Conservation (phyloP, 2,888 invertebrate genomes). For the Mimas tiliae region DNA sequence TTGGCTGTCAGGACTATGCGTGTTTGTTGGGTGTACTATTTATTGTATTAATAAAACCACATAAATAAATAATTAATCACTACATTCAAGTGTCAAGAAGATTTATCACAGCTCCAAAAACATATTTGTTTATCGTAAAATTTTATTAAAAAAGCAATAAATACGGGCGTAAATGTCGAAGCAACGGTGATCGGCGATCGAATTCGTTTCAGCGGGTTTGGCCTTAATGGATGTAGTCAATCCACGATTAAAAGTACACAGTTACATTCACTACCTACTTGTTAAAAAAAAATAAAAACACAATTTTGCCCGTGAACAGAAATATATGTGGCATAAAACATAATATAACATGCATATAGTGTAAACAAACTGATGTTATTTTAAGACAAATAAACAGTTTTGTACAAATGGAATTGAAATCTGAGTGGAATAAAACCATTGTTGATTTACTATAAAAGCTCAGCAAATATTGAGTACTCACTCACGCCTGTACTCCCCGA, state of each 20-base stretch:
- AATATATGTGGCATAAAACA: conserved; percentile 4
- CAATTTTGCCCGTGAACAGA: not conserved
- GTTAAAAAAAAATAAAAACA: conserved; percentile 2
- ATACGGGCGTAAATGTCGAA: not conserved
- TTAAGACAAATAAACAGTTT: not conserved
- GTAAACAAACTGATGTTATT: too few relatives aligned
- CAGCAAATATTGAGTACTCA: too few relatives aligned
- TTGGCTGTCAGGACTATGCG: too few relatives aligned
- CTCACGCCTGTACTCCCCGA: too few relatives aligned
- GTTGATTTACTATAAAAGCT: too few relatives aligned
- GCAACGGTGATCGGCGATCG: not conserved
- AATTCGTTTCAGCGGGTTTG: not conserved
- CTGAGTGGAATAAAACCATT: too few relatives aligned
- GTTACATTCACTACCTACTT: conserved; percentile 23
- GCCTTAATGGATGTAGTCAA: conserved; percentile 9
- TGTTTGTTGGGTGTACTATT: too few relatives aligned
- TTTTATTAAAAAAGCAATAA: not conserved
- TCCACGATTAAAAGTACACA: conserved; percentile 5
- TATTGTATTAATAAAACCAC: too few relatives aligned
- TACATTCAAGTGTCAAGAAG: not conserved
- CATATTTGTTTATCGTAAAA: not conserved
- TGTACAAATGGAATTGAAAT: too few relatives aligned
- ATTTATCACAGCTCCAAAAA: conserved; percentile 2
- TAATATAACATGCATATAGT: not conserved
- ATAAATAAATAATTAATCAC: not conserved